Conservation (phyloP, 2,888 invertebrate genomes). For the Nephrocerus scutellatus region DNA sequence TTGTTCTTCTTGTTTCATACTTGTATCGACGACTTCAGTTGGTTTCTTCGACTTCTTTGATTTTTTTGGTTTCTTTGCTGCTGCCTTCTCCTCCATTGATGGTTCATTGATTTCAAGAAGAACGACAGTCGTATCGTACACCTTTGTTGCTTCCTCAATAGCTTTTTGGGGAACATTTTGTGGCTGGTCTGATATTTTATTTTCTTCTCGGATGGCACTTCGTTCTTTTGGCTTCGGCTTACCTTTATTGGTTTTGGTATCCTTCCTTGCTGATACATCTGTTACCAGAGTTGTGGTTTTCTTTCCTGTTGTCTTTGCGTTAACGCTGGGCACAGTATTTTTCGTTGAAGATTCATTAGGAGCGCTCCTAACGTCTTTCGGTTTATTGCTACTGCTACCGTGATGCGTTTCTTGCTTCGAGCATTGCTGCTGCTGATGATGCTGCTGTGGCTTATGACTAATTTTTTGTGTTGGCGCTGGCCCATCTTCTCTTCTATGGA, state of each 20-base stretch:
- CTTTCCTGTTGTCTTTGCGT: conserved; percentile 1
- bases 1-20: too few species aligned
- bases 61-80: conserved; percentile 17
- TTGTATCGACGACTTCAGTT: conserved; percentile 13
- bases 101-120: conserved; percentile 32
- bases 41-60: conserved; percentile 34
- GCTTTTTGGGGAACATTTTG: conserved; percentile 3
- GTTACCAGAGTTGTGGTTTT: conserved; percentile 3
- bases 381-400: conserved; percentile 4
- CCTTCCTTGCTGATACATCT: conserved; percentile 2
- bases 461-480: conserved; percentile 7
- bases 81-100: conserved; percentile 19
- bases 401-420: neutral
- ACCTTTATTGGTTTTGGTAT: neutral
- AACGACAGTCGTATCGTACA: conserved; percentile 22
- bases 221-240: conserved; percentile 24
- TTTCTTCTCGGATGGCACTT: conserved; percentile 14
- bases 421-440: neutral
- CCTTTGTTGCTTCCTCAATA: conserved; percentile 5
- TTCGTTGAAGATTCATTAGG: conserved; percentile 9
- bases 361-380: conserved; percentile 7
- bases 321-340: too few species aligned
- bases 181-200: neutral
- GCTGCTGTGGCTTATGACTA: conserved; percentile 14
- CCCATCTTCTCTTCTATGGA: conserved; percentile 30